Evolutionary conservation across 2,888 invertebrate species (phyloP).

Genomic region (Chloroclysta siterata): DNA sequence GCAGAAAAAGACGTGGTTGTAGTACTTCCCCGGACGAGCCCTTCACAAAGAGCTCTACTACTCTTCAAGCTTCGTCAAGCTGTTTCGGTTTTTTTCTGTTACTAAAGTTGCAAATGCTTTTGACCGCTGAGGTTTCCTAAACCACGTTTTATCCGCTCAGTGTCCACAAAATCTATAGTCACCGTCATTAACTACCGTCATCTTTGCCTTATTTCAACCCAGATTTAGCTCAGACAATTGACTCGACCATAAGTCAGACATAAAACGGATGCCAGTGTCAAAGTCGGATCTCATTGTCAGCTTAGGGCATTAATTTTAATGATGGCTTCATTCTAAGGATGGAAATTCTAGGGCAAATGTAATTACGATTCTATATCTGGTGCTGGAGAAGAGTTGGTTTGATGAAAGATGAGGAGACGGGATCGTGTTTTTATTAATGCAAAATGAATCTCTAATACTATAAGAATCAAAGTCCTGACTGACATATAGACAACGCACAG

Average conservation of each 20-base stretch:
- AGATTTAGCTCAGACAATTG: slow-evolving; percentile 79
- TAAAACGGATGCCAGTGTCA: slow-evolving; percentile 78
- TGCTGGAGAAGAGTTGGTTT: slow-evolving; percentile 6
- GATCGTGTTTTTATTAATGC: neutral
- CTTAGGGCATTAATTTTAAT: slow-evolving; percentile 68
- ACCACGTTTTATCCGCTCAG: slow-evolving; percentile 3
- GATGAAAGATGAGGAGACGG: neutral
- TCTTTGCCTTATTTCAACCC: slow-evolving; percentile 58
- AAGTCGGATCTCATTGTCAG: slow-evolving; percentile 61
- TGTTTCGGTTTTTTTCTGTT: no score
- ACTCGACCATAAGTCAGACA: slow-evolving; percentile 76
- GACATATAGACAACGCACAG: no score
- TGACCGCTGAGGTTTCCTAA: neutral
- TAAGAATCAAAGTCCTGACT: no score
- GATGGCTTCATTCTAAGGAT: slow-evolving; percentile 53
- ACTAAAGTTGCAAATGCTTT: no score
- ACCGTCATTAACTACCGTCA: slow-evolving; percentile 25
- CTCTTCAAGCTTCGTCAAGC: no score
- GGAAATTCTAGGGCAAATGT: slow-evolving; percentile 48
- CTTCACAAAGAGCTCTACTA: no score
- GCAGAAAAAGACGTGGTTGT: no score
- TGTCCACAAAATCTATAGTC: slow-evolving; percentile 8
- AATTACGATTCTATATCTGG: slow-evolving; percentile 23
- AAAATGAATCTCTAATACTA: neutral
- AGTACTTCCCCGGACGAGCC: no score